These are phyloP conservation scores for Acrocyrtus sp. DNA, from an alignment of 2,888 invertebrate species.

Conservation along the genomic window DNA sequence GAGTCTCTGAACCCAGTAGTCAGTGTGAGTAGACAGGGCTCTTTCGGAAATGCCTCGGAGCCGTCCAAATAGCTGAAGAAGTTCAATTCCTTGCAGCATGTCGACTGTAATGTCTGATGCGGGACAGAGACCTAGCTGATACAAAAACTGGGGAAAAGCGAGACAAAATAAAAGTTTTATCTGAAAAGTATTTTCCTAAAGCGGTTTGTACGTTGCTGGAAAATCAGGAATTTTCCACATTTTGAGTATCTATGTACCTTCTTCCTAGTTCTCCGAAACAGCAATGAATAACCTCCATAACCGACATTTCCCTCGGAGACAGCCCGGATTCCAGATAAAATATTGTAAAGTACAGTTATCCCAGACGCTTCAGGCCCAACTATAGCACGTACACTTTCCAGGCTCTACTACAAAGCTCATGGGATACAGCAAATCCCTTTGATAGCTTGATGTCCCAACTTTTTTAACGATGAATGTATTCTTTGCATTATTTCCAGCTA, in stretches of 20 bases:
- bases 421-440: conserved; percentile 7
- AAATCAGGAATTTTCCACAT: no score
- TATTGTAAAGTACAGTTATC: conserved; percentile 31
- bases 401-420: conserved; percentile 31
- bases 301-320: conserved; percentile 30
- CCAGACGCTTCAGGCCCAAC: conserved; percentile 35
- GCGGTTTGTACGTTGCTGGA: background rate
- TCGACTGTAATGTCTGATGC: conserved; percentile 3
- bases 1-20: conserved; percentile 27
- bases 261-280: conserved; percentile 22
- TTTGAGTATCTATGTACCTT: background rate
- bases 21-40: conserved; percentile 1
- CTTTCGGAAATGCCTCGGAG: conserved; percentile 33
- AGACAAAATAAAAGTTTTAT: no score
- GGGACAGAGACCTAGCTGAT: conserved; percentile 30
- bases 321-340: conserved; percentile 25
- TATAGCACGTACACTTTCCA: conserved; percentile 30
- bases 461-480: conserved; percentile 27
- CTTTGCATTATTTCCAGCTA: no score
- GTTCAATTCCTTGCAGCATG: conserved; percentile 29
- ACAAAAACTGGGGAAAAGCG: conserved; percentile 9
- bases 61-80: conserved; percentile 35
- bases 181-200: no score
- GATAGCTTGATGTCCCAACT: background rate
- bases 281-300: conserved; percentile 24